Base-by-base conservation (phyloP, 2,113 vertebrate species). In the Vimba vimba region DNA sequence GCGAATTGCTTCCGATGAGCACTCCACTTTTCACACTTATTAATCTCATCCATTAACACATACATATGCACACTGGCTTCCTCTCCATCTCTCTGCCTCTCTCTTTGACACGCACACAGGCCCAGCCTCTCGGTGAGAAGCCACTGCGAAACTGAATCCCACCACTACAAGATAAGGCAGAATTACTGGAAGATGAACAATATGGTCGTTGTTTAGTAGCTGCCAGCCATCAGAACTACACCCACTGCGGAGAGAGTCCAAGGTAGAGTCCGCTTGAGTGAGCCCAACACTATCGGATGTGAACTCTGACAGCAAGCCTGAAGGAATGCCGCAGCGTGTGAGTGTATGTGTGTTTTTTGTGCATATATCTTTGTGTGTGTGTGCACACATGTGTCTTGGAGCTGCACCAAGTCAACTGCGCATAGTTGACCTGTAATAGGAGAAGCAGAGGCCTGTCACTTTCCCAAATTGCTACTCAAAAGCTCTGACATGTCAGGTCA, bases 161-260 rank as follows among this genome's bases (percentile, higher is more conserved):
- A 36, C 33, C n/a, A 60, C 66, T 81, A 59, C 77, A 80, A 86
- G 85, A 86, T 86, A 86, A 81, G 78, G 52, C 47, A 80, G 75
- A 79, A 39, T 50, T 79, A 79, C 84, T 85, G 66, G 85, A 83
- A 83, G 81, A 73, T 81, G 77, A 86, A 86, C 85, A 86, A 86
- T 86, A 86, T 81, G 60, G 64, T 36, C 39, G 52, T 86, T 86
- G 85, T 86, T 73, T 60, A 81, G 25, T 74, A 68, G 55, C 85
- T 80, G 68, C 66, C 85, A 80, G 85, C 52, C 66, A 80, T 74
- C 55, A 81, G 50, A 81, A 23, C 84, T 83, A 79, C 76, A 59
- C 75, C 75, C 85, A 86, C 66, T 45, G 57, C 60, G 43, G 73
- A 77, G 74, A 82, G 62, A 73, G 81, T 83, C 81, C 81, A 73